These are phyloP conservation scores for Oceanodroma tethys DNA, from an alignment of 2,113 vertebrate species.

Conservation along the genomic window DNA sequence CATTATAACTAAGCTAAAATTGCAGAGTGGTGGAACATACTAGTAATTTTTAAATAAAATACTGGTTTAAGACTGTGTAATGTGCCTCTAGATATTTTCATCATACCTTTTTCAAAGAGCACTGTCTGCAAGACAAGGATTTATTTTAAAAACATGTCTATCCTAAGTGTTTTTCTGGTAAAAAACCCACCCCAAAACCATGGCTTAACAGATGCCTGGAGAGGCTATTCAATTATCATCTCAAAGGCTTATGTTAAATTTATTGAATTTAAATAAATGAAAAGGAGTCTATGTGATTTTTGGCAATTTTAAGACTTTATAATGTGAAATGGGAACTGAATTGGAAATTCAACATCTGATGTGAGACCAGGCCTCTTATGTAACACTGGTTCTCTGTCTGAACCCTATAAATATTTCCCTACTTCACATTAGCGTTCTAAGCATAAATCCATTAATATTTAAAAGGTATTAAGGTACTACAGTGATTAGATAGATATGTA, in stretches of 20 bases:
- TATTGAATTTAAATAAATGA: neutral
- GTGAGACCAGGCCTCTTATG: neutral
- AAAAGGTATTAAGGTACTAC: neutral
- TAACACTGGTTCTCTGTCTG: neutral
- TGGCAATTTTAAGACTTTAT: neutral
- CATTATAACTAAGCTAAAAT: neutral
- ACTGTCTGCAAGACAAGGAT: neutral
- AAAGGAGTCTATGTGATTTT: neutral
- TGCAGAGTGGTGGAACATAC: neutral
- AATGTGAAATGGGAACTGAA: neutral
- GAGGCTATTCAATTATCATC: neutral
- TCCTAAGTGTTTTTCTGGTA: neutral
- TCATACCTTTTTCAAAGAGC: neutral
- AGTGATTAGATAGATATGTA: neutral
- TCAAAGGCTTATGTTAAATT: neutral
- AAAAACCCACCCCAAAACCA: accelerated
- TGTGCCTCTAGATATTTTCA: neutral
- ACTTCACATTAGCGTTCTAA: neutral
- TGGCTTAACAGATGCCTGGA: neutral
- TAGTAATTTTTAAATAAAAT: neutral
- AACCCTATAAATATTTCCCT: neutral
- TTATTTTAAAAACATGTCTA: neutral
- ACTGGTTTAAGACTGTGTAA: neutral
- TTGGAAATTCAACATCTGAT: neutral
- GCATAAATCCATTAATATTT: neutral